Evolutionary conservation across 2,113 vertebrate genomes (phyloP).

Genomic region (Nibea coibor): DNA sequence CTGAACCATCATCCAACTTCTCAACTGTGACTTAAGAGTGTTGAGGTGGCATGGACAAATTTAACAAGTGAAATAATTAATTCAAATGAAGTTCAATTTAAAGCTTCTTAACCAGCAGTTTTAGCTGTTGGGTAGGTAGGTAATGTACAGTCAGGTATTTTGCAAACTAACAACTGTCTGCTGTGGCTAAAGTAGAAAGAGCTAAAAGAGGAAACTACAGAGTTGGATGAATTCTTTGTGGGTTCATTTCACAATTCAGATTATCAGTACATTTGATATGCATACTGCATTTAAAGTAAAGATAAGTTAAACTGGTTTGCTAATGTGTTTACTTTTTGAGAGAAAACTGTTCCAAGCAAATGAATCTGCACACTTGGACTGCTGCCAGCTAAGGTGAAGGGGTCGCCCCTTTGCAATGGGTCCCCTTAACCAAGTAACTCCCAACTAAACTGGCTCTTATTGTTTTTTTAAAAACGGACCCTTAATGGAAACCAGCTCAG

Average conservation of each 20-base stretch:
- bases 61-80: background rate
- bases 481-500: conserved; percentile 43
- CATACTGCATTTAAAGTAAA: background rate
- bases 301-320: background rate
- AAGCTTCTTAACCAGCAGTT: no score
- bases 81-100: background rate
- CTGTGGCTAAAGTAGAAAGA: no score
- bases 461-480: conserved; percentile 28
- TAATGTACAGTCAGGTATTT: no score
- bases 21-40: no score
- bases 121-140: no score
- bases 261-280: background rate
- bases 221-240: no score
- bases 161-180: no score
- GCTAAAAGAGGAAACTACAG: no score
- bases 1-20: background rate
- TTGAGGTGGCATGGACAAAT: background rate
- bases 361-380: background rate
- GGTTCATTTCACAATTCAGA: no score
- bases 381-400: conserved; percentile 33
- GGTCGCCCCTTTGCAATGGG: background rate
- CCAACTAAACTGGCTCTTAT: background rate
- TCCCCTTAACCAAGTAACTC: conserved; percentile 8
- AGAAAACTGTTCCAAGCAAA: background rate
- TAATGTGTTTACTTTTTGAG: background rate